Conservation (phyloP, 2,797 vertebrate species). For the Dendrocincla fuliginosa region DNA sequence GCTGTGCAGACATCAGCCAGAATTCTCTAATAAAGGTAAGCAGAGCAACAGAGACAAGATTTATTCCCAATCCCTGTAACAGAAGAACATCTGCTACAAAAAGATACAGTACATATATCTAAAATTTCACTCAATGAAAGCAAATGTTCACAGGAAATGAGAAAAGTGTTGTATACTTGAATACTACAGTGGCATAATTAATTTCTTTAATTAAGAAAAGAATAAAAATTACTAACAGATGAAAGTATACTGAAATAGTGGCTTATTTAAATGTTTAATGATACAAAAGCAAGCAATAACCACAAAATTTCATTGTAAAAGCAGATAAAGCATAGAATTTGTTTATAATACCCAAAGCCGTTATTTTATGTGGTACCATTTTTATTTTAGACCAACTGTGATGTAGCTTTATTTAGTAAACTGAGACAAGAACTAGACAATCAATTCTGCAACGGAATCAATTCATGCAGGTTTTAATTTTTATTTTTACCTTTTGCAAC, state of each 20-base stretch:
- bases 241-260: neutral
- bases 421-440: neutral
- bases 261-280: neutral
- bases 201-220: conserved; percentile 25
- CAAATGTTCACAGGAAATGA: neutral
- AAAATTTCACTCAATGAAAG: neutral
- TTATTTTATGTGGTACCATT: neutral
- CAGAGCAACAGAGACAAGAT: neutral
- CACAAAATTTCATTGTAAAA: neutral
- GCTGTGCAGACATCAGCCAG: neutral
- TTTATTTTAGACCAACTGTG: neutral
- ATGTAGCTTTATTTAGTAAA: neutral
- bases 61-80: neutral
- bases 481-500: neutral
- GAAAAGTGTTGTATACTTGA: neutral
- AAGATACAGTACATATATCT: neutral
- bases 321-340: neutral
- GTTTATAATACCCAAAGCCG: neutral
- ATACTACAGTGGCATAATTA: neutral
- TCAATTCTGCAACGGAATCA: neutral
- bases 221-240: neutral
- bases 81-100: neutral
- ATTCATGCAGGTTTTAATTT: neutral
- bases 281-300: neutral
- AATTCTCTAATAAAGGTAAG: neutral